Percentiles rank a stretch among this genome's conserved stretches.
phyloP scores from a whole-genome alignment of 2,888 invertebrate genomes.

The Pachliopta kotzebuea region DNA sequence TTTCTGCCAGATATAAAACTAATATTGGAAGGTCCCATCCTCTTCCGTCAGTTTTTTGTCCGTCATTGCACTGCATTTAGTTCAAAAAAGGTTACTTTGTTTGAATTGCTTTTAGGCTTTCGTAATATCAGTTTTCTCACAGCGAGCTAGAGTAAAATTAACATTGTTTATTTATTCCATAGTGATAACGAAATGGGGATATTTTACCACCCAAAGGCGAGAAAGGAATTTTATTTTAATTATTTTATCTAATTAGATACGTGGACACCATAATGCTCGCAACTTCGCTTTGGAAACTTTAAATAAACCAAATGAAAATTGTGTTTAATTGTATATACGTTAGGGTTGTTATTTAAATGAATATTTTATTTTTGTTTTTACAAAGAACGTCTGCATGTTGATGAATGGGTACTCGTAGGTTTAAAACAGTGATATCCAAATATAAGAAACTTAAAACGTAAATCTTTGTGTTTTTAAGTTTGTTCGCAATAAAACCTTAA shows the following conservation, averaged over 20 bases:
- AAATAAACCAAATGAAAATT: not conserved
- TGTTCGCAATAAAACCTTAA: slow-evolving; percentile 65
- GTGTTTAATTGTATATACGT: slow-evolving; percentile 33
- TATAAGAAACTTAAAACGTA: slow-evolving; percentile 54
- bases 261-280: slow-evolving; percentile 61
- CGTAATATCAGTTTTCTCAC: slow-evolving; percentile 29
- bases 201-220: slow-evolving; percentile 69
- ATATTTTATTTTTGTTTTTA: slow-evolving; percentile 47
- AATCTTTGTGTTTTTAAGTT: slow-evolving; percentile 50
- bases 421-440: slow-evolving; percentile 66
- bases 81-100: slow-evolving; percentile 60
- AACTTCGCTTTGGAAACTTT: slow-evolving; percentile 55
- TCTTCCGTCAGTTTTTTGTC: slow-evolving; percentile 74
- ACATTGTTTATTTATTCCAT: slow-evolving; percentile 39
- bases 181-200: slow-evolving; percentile 53
- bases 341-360: slow-evolving; percentile 41
- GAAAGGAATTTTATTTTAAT: slow-evolving; percentile 59
- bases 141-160: slow-evolving; percentile 38
- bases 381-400: slow-evolving; percentile 60
- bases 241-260: slow-evolving; percentile 75
- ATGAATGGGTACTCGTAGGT: slow-evolving; percentile 69
- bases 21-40: slow-evolving; percentile 80
- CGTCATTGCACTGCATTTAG: slow-evolving; percentile 60
- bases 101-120: slow-evolving; percentile 47
- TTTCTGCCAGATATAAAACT: slow-evolving; percentile 77